phyloP scores from a whole-genome alignment of 2,797 vertebrate genomes.

The Heterohyrax brucei region DNA sequence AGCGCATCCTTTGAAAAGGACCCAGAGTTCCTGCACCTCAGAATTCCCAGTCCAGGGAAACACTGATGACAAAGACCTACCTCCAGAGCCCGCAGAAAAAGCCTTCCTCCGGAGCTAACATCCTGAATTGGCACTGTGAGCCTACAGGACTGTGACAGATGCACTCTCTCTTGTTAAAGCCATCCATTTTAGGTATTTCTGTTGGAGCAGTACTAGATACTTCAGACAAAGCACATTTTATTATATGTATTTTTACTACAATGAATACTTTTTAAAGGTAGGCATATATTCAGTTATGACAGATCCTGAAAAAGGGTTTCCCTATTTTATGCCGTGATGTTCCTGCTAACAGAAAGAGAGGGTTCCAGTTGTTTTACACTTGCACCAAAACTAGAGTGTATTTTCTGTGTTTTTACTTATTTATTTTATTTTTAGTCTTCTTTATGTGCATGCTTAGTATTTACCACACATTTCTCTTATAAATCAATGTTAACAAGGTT shows the following conservation, averaged over 20 bases:
- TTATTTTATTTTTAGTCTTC: not conserved
- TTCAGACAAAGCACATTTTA: not conserved
- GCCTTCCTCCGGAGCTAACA: too few species aligned
- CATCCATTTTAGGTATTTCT: too few species aligned
- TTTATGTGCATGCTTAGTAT: not conserved
- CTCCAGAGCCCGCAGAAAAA: too few species aligned
- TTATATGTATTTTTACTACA: not conserved
- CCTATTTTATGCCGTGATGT: not conserved
- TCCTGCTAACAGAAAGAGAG: not conserved
- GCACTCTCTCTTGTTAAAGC: too few species aligned
- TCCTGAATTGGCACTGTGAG: too few species aligned
- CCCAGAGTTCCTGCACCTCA: too few species aligned
- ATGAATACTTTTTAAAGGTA: not conserved
- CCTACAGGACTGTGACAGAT: too few species aligned
- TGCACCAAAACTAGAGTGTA: not conserved
- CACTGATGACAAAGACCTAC: too few species aligned
- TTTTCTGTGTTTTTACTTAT: not conserved
- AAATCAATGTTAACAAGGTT: slow-evolving; percentile 9
- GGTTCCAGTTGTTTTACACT: not conserved
- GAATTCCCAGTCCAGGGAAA: too few species aligned
- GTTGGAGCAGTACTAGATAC: too few species aligned
- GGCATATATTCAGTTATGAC: slow-evolving; percentile 10
- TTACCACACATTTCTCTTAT: not conserved
- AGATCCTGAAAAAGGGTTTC: not conserved
- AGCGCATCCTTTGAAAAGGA: too few species aligned